A percentile compares a stretch with the other conserved stretches of the same genome.
phyloP scores from a whole-genome alignment of 2,113 vertebrate species.

The Cervus canadensis region DNA sequence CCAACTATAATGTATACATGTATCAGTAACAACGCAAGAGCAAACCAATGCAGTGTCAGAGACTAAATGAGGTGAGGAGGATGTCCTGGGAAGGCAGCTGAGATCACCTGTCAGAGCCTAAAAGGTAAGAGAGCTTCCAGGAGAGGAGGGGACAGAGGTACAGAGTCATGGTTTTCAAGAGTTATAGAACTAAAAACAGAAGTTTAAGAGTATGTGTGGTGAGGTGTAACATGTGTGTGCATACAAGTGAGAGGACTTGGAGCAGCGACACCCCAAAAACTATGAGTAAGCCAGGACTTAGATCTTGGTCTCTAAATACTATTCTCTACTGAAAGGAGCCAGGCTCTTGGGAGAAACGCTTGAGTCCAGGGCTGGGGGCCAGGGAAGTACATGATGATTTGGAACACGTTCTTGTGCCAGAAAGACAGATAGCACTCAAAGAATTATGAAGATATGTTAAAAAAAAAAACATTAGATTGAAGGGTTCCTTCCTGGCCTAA shows the following conservation, averaged over 20 bases:
- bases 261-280: background rate
- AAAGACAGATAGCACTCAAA: background rate
- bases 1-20: background rate
- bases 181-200: background rate
- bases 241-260: background rate
- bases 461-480: background rate
- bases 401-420: background rate
- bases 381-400: background rate
- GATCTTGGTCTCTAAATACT: background rate
- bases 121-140: background rate
- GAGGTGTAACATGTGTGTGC: too few species aligned
- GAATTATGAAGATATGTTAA: background rate
- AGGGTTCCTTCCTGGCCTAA: background rate
- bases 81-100: background rate
- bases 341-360: background rate
- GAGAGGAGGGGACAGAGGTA: background rate
- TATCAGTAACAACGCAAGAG: background rate
- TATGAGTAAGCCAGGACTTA: background rate
- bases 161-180: background rate
- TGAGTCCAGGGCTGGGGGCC: background rate
- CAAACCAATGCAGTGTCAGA: background rate
- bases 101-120: background rate
- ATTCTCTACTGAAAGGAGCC: background rate
- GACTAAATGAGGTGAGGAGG: background rate
- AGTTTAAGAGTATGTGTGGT: background rate